Percentiles rank a stretch among this genome's conserved stretches.
Evolutionary conservation across 2,888 invertebrate genomes (phyloP).

Genomic region (Zaprionus bogoriensis): DNA sequence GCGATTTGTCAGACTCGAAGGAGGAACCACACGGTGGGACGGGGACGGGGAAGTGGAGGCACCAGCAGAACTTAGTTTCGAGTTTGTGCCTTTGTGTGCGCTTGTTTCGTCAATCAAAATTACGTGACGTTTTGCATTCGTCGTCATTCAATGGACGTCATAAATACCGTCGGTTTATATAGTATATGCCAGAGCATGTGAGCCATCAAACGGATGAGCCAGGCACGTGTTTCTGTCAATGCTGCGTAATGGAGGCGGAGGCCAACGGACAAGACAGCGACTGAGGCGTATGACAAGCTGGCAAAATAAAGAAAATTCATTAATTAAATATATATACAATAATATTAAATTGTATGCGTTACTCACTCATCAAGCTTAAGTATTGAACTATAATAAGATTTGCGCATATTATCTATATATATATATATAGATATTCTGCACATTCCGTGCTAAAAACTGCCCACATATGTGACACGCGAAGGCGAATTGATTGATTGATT

Average conservation of each 20-base stretch:
- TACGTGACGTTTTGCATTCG: constrained; percentile 65
- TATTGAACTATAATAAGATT: neutral
- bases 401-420: no score
- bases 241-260: neutral
- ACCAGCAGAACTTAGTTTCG: constrained; percentile 43
- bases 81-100: constrained; percentile 42
- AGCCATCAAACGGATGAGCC: constrained; percentile 1
- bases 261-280: no score
- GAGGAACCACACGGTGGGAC: neutral
- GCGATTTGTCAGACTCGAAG: constrained; percentile 54
- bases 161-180: constrained; percentile 29
- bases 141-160: constrained; percentile 42
- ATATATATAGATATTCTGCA: no score
- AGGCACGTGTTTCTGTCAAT: constrained; percentile 10
- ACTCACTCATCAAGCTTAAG: neutral
- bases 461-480: constrained; percentile 17
- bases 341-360: neutral
- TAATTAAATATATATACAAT: neutral
- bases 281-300: no score
- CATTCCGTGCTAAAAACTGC: constrained; percentile 1
- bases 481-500: constrained; percentile 61
- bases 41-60: neutral
- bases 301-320: neutral
- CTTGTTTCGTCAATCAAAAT: constrained; percentile 76
- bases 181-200: neutral